phyloP scores from a whole-genome alignment of 2,888 invertebrate species.

The Apomyelois bistriatella region DNA sequence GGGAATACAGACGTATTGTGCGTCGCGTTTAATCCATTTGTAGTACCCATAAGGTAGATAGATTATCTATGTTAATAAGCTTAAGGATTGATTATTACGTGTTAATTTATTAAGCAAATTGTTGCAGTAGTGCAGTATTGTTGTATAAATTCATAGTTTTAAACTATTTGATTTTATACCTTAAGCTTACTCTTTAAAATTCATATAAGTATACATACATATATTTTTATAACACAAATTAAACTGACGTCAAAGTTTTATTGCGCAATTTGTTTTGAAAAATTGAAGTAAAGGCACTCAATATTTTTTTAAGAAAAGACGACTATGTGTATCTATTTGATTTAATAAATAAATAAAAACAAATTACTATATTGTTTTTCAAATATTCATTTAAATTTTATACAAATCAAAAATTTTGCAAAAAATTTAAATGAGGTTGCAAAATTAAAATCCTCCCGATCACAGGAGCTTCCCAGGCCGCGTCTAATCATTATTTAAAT shows the following conservation, averaged over 20 bases:
- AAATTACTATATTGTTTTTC: neutral
- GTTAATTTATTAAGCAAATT: constrained; percentile 4
- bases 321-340: too few species aligned
- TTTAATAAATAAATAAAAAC: neutral
- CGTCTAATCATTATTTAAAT: constrained; percentile 8
- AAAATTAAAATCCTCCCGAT: neutral
- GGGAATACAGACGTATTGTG: neutral
- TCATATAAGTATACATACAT: too few species aligned
- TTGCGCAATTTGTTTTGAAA: too few species aligned
- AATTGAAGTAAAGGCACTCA: too few species aligned
- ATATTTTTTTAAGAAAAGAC: too few species aligned
- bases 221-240: too few species aligned
- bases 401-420: neutral
- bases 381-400: neutral
- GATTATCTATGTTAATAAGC: constrained; percentile 8
- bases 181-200: too few species aligned
- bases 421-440: constrained; percentile 4
- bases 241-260: too few species aligned
- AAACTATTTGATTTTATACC: too few species aligned
- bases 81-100: constrained; percentile 6
- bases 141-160: neutral
- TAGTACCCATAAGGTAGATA: neutral
- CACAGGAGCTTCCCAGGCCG: neutral
- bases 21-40: neutral
- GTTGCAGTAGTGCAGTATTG: too few species aligned